Evolutionary conservation across 1,140 invertebrate species (phyloP), one percentile per base, ranked within the genome.

Genomic region (Nasonia longicornis): DNA sequence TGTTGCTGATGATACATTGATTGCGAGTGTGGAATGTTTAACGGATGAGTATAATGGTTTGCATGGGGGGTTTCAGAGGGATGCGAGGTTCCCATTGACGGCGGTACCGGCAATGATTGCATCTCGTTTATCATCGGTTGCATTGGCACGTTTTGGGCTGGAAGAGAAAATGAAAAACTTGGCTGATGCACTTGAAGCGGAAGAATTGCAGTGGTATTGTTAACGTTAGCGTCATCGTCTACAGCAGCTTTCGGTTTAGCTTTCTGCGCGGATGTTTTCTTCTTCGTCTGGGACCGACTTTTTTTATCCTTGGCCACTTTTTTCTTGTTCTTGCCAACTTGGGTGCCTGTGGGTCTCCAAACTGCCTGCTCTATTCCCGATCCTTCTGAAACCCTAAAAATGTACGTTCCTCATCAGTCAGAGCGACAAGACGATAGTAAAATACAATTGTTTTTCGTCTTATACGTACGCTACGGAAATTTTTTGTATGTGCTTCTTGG

Each of bases 291-390:
- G 16, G 38, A 48, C 14, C 7, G 26, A 42, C 42, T 83, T 52
- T 74, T 86, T 63, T 86, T 87, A 0, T 67, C 52, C 14, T 83
- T 87, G n/a, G 22, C 77, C 10, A 63, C 48, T n/a, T 84, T 80
- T 80, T 86, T 90, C 74, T 88, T 91, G 79, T 87, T 90, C 79
- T 87, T 91, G 64, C 90, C 89, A 35, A 90, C 85, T 42, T 90
- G 89, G 0, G 90, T 91, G 42, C 90, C 90, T 2, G 90, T 91
- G 7, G 90, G 87, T 31, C 90, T 86, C 90, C 90, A 91, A 10
- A 91, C 89, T 35, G 90, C 86, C 70, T 91, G 90, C 58, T 91
- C 89, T 77, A 91, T 88, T 10, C 84, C 86, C 10, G 85, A 79
- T 58, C 87, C 87, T 73, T 91, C 90, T 1, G 87, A 81, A 26